Evolutionary conservation across 2,113 vertebrate species (phyloP).

Genomic region (Pluvianellus socialis): DNA sequence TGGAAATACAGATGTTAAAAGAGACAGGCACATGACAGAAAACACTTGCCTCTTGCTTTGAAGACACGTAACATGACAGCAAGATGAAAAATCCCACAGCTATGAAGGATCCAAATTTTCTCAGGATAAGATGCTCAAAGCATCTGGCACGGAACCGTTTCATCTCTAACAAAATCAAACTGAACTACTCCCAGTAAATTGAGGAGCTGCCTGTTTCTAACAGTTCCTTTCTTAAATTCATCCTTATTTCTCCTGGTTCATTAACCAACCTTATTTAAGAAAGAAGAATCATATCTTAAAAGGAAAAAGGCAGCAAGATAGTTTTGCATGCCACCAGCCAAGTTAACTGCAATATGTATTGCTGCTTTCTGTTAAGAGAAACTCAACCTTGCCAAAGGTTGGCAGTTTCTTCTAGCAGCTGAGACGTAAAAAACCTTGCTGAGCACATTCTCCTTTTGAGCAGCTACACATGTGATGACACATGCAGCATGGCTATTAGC

Average conservation of each 20-base stretch:
- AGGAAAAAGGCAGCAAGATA: neutral
- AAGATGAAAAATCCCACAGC: neutral
- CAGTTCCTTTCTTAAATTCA: neutral
- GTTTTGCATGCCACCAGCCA: neutral
- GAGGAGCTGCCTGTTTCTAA: neutral
- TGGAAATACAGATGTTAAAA: neutral
- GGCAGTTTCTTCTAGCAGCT: neutral
- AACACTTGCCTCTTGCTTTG: neutral
- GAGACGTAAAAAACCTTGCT: neutral
- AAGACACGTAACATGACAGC: rapidly evolving
- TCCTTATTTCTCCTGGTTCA: neutral
- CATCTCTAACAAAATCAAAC: neutral
- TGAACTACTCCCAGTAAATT: neutral
- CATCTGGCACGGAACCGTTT: neutral
- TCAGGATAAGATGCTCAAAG: neutral
- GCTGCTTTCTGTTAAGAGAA: neutral
- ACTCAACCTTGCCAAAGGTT: neutral
- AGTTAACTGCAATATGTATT: neutral
- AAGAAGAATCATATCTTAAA: neutral
- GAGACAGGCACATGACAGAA: neutral
- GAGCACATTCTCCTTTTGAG: neutral
- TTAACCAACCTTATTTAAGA: neutral
- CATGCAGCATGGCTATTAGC: neutral
- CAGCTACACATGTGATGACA: neutral
- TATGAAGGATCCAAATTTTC: neutral